Evolutionary conservation across 2,113 vertebrate genomes (phyloP), one percentile per base, ranked within the genome.

Genomic region (Hyperopisus bebe): DNA sequence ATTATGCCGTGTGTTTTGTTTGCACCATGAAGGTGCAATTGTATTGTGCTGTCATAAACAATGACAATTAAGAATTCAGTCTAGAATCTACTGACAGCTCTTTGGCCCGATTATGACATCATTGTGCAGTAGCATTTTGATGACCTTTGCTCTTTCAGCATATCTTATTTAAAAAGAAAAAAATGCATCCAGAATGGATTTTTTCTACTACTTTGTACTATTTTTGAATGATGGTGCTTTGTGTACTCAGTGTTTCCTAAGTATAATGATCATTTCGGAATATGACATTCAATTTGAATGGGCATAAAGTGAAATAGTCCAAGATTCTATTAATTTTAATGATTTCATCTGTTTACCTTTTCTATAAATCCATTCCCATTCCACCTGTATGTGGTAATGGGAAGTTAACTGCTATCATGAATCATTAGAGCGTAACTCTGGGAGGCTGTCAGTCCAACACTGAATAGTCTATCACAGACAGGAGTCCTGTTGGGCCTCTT

Each of bases 341-440:
- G 70, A 80, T 42, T 80, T 80, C 74, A 80, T 80, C 17, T 80
- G 74, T 80, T 80, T 80, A 80, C 35, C 15, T 80, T 35, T 42
- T 80, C 74, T 80, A 42, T 80, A 80, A 80, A 80, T 80, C 74
- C 74, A 80, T 80, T 42, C 19, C 74, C 74, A 80, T 42, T 80
- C 35, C 35, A 80, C 74, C 35, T 42, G 31, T 8, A 19, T 80
- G 74, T 80, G 17, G 15, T 80, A 80, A 80, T 80, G 74, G 74
- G 35, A 80, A 13, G 39, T 80, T 80, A 80, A 80, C 74, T 42
- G 74, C 74, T 39, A 80, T 80, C 74, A 42, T 80, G 74, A 80
- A 80, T 80, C 74, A 80, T 19, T 80, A 80, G 31, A 80, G 35
- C 13, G 35, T 42, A 80, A 80, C 74, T 80, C 31, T 80, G 74